Base-by-base conservation (phyloP, 2,888 invertebrate genomes). In the Drosophila subquinaria region DNA sequence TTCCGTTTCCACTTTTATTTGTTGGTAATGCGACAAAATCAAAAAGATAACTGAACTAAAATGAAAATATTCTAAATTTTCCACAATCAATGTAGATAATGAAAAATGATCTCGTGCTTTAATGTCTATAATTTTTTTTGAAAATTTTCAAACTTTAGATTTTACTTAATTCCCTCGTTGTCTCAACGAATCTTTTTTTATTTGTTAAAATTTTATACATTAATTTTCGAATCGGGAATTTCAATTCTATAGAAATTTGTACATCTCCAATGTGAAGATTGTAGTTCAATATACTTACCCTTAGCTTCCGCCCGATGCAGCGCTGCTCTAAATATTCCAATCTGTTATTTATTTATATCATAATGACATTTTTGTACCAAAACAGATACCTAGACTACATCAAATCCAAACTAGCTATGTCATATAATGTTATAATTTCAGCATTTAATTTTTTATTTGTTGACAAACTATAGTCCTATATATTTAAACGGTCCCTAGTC, bases 241-340 rank as follows among this genome's bases (percentile, higher is more conserved):
- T 9, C 13, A 35, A 50, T n/a, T 35, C 33, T 36, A 20, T 20
- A 20, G 48, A 50, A 30, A 10, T 4, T 30, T 15, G 0, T 6
- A 48, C 30, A 30, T 15, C 5, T 47, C 4, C 0, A 20, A 43
- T 56, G 17, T 40, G 36, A 63, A 45, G n/a, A 50, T 61, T 55
- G n/a, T n/a, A 43, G 36, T 15, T 47, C 11, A 33, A 40, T 45
- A 40, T 53, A 48, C 38, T 6, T 47, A 36, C 20, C 57, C 20
- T 10, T 59, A 62, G 66, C 60, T 73, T 63, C 53, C 60, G 53
- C 69, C 90, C 91, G 90, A 88, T 91, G 91, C 91, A 91, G 82
- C 87, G 91, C 85, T 89, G 90, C 89, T 73, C 64, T 43, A 30
- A 59, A 43, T 42, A 57, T 15, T 50, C n/a, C 5, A 33, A 59